Conservation (phyloP, 64 coral and sea anemone species). For the Pocillopora damicornis region DNA sequence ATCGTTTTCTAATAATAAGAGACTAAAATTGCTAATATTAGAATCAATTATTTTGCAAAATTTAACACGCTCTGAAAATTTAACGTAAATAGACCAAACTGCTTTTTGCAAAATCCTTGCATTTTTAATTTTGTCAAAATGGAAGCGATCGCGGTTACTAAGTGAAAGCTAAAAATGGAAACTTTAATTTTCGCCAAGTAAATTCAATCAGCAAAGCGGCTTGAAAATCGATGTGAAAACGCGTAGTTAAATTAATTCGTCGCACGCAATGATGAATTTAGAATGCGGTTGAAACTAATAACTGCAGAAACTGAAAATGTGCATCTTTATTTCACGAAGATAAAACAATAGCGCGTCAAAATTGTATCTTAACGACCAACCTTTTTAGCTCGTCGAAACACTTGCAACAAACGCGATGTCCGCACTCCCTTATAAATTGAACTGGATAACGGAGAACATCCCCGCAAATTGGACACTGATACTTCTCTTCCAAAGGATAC, state of each 20-base stretch:
- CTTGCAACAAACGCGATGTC: slow-evolving; percentile 74
- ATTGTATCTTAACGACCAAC: neutral
- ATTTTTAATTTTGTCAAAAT: neutral
- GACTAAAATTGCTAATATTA: neutral
- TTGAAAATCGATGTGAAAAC: neutral
- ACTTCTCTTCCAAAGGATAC: slow-evolving; percentile 85
- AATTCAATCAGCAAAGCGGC: neutral
- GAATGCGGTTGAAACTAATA: neutral
- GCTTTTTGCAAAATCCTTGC: neutral
- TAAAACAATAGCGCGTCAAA: slow-evolving; percentile 24
- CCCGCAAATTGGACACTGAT: slow-evolving; percentile 75
- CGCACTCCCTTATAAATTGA: slow-evolving; percentile 58
- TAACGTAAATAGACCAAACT: neutral
- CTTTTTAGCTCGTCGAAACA: slow-evolving; percentile 63
- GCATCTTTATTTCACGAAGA: neutral
- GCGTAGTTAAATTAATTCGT: neutral
- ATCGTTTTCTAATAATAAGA: neutral
- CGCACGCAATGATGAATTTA: neutral
- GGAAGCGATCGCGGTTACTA: neutral
- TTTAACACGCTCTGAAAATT: neutral
- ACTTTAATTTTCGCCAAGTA: neutral
- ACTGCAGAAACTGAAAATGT: neutral
- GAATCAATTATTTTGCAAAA: neutral
- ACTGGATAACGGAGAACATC: slow-evolving; percentile 78
- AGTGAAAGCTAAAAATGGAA: neutral